Conservation (phyloP, 1,140 invertebrate genomes). For the Euwallacea similis region DNA sequence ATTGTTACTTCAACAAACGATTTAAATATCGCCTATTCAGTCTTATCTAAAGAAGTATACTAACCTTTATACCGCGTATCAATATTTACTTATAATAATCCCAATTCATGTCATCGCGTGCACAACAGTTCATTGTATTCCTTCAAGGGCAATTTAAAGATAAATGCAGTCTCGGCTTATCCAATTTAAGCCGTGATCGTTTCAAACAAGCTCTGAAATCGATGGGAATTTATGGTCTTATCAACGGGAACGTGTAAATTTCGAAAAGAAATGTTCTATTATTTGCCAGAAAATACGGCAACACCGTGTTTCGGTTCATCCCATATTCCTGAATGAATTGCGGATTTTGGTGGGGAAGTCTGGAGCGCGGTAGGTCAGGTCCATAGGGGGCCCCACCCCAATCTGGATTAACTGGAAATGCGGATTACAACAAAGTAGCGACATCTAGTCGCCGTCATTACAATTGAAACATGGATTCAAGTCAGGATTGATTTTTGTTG, state of each 20-base stretch:
- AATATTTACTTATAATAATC: not conserved
- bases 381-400: not conserved
- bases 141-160: constrained; percentile 7
- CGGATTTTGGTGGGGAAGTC: not conserved
- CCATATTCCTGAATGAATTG: not conserved
- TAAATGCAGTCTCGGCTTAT: not conserved
- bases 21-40: too few relatives aligned
- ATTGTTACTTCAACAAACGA: too few relatives aligned
- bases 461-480: too few relatives aligned
- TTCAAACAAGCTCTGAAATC: too few relatives aligned
- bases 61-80: not conserved
- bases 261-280: too few relatives aligned
- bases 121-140: constrained; percentile 3
- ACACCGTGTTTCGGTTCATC: too few relatives aligned
- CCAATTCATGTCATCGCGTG: not conserved
- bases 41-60: not conserved
- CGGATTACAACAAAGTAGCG: not conserved
- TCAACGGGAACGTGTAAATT: too few relatives aligned
- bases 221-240: too few relatives aligned
- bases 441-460: not conserved
- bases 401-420: not conserved
- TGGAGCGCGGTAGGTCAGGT: not conserved
- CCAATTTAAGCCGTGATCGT: not conserved
- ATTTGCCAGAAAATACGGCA: too few relatives aligned
- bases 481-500: too few relatives aligned